Base-by-base conservation (phyloP, 1,140 invertebrate genomes). In the Pogonomyrmex californicus region DNA sequence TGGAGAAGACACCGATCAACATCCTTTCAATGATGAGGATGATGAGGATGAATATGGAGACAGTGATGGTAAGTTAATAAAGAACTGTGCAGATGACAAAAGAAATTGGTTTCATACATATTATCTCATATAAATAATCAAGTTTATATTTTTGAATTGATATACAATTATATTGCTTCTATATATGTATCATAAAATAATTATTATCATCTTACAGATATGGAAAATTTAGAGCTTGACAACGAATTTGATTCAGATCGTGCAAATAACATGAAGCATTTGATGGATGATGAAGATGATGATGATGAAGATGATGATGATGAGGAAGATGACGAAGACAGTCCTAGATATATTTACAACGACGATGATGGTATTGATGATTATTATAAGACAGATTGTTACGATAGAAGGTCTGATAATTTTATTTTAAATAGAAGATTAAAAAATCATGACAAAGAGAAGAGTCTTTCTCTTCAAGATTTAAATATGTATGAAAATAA, bases 391-490 rank as follows among this genome's bases (percentile, higher is more conserved):
- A 41, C 36, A 6, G 89, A 91, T 51, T 92, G 87, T 68, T 68
- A 68, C 38, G 93, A 94, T 83, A 92, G 93, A 85, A 91, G 91
- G 1, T 95, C 94, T 0, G 95, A 94, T 58, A 94, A 95, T 82
- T 92, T 92, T 88, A 54, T 93, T 6, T 89, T 83, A 86, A 94
- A 85, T 77, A 92, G 23, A 77, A 91, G 77, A 91, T 77, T 94
- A 1, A 91, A 91, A 23, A 91, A 85, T 23, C 86, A 88, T 30
- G 86, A 91, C 9, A 93, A 93, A 90, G 92, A 93, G 75, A 93
- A 93, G 17, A 95, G 94, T 83, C 87, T 91, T 36, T 95, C 94
- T 33, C 90, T 95, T 17, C 93, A 95, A 89, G 94, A 95, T 88
- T 82, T 95, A 36, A 93, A 76, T 85, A 71, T 65, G 0, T 87